These are phyloP conservation scores for Caenorhabditis uteleia DNA, from an alignment of 2,888 invertebrate genomes.

Conservation along the genomic window DNA sequence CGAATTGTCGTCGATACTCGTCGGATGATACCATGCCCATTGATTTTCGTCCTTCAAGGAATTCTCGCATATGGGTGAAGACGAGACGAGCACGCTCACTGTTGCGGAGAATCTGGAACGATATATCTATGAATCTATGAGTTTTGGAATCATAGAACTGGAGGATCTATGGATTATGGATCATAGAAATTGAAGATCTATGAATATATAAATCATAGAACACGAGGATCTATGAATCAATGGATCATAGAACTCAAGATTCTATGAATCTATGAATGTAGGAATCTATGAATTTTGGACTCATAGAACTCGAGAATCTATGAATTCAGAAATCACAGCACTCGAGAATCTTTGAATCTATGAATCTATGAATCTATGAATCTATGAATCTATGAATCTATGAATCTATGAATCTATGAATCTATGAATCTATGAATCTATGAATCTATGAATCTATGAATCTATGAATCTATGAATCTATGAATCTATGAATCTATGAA, in stretches of 20 bases:
- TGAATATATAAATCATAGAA: background rate
- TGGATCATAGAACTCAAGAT: background rate
- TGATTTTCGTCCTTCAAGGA: slow-evolving; percentile 52
- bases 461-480: slow-evolving; percentile 25
- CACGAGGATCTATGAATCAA: slow-evolving; percentile 27
- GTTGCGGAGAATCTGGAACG: slow-evolving; percentile 58
- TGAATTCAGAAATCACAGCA: background rate
- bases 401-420: background rate
- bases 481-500: background rate
- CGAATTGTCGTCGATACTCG: slow-evolving; percentile 65
- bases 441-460: background rate
- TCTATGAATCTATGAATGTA: background rate
- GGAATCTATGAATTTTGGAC: background rate
- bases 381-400: slow-evolving; percentile 25
- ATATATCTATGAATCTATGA: background rate
- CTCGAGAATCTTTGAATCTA: too few relatives aligned
- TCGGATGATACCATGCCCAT: slow-evolving; percentile 50
- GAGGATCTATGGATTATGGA: background rate
- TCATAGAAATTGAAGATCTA: background rate
- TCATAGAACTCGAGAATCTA: background rate
- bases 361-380: background rate
- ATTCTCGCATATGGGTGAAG: slow-evolving; percentile 63
- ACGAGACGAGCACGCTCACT: slow-evolving; percentile 64
- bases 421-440: background rate
- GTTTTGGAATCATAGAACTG: background rate